These are phyloP conservation scores for Halcyon badia DNA, from an alignment of 2,797 vertebrate genomes.

Conservation along the genomic window DNA sequence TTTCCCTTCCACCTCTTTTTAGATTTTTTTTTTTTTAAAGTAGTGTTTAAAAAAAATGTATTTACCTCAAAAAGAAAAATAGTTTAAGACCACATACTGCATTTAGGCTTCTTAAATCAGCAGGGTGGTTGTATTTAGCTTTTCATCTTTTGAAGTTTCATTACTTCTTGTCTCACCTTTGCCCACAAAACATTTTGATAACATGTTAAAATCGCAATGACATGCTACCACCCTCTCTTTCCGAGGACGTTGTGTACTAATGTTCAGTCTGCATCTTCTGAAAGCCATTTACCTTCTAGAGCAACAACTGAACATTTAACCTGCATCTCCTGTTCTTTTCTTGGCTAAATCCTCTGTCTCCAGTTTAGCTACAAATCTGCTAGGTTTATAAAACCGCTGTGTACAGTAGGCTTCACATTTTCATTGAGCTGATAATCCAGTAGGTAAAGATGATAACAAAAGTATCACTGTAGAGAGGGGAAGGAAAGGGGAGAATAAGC, in stretches of 20 bases:
- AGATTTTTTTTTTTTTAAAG: neutral
- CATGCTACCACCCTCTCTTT: neutral
- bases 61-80: neutral
- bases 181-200: neutral
- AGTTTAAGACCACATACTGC: neutral
- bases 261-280: neutral
- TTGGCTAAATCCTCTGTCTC: neutral
- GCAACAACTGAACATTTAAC: neutral
- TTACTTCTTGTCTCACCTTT: neutral
- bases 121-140: neutral
- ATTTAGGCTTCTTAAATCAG: neutral
- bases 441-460: neutral
- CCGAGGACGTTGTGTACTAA: neutral
- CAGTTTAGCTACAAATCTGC: neutral
- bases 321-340: neutral
- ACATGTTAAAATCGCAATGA: neutral
- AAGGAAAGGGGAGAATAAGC: neutral
- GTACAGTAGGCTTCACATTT: neutral
- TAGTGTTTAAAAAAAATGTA: neutral
- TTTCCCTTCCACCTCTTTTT: neutral
- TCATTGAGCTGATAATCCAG: neutral
- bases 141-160: neutral
- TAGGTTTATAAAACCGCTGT: neutral
- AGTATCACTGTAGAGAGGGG: neutral
- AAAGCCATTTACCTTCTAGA: slow-evolving; percentile 8